Percentiles rank a stretch among this genome's conserved stretches.
Evolutionary conservation across 2,888 invertebrate genomes (phyloP).

Genomic region (Papilio demoleus): DNA sequence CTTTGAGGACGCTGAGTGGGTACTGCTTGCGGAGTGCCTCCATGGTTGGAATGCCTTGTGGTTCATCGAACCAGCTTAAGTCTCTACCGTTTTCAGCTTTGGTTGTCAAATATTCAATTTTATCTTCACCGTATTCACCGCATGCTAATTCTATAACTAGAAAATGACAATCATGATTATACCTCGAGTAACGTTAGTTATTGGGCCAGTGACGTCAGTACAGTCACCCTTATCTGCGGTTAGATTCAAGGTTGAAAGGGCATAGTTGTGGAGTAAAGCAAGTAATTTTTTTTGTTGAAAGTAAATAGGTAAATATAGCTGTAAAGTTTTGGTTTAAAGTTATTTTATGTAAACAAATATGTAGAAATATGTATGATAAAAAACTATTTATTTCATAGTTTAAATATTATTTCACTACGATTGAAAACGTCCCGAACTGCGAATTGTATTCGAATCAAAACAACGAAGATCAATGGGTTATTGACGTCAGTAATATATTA

Average conservation of each 20-base stretch:
- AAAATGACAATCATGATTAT: slow-evolving; percentile 46
- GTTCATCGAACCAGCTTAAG: slow-evolving; percentile 87
- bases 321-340: no score
- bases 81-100: slow-evolving; percentile 88
- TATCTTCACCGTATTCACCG: slow-evolving; percentile 94
- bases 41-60: slow-evolving; percentile 80
- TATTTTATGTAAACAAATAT: no score
- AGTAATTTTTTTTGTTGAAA: no score
- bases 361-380: background rate
- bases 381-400: background rate
- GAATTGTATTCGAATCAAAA: slow-evolving; percentile 1
- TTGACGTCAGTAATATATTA: slow-evolving; percentile 28
- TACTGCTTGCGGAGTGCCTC: slow-evolving; percentile 82
- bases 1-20: slow-evolving; percentile 77
- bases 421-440: background rate
- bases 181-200: no score
- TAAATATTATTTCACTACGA: background rate
- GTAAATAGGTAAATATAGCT: no score
- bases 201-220: background rate
- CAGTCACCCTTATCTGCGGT: no score
- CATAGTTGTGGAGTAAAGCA: no score
- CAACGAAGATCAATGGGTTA: slow-evolving; percentile 3
- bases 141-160: slow-evolving; percentile 96
- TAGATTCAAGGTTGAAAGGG: no score
- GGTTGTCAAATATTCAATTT: slow-evolving; percentile 85